Percentiles rank a stretch among this genome's conserved stretches.
These are phyloP conservation scores for Anthoptus insignis DNA, from an alignment of 2,888 invertebrate species.

Conservation along the genomic window DNA sequence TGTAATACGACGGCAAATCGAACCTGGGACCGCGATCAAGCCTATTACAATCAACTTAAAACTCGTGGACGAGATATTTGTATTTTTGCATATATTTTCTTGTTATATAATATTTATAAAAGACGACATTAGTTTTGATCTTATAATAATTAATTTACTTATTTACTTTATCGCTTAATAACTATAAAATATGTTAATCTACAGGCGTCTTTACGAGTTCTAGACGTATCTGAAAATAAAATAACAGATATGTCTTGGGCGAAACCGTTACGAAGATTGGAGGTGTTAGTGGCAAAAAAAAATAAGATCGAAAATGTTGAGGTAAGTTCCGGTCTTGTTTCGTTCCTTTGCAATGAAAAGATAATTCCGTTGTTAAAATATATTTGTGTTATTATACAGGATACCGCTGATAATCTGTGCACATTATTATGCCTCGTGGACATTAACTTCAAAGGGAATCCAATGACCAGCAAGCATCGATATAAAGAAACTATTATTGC, in stretches of 20 bases:
- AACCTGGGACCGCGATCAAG: too few species aligned
- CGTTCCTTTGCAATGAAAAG: too few species aligned
- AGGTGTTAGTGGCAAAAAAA: slow-evolving; percentile 85
- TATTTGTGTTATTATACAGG: slow-evolving; percentile 66
- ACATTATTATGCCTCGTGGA: slow-evolving; percentile 85
- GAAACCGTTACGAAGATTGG: slow-evolving; percentile 81
- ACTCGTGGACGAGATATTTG: too few species aligned
- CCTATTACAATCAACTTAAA: too few species aligned
- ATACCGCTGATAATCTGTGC: slow-evolving; percentile 84
- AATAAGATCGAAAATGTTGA: slow-evolving; percentile 86
- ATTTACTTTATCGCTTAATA: too few species aligned
- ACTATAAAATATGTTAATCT: too few species aligned
- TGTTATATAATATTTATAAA: too few species aligned
- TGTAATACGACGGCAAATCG: too few species aligned
- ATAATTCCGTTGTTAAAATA: too few species aligned
- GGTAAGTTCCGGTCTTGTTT: slow-evolving; percentile 49
- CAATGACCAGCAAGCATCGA: slow-evolving; percentile 87
- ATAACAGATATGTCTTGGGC: slow-evolving; percentile 84
- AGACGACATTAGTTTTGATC: too few species aligned
- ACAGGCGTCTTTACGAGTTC: slow-evolving; percentile 85
- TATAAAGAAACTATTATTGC: slow-evolving; percentile 90
- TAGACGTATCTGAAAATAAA: slow-evolving; percentile 89
- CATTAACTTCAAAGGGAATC: slow-evolving; percentile 88
- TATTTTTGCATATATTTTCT: too few species aligned
- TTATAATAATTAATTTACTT: too few species aligned